Percentiles rank a stretch among this genome's conserved stretches.
These are phyloP conservation scores for Lycaon pictus DNA, from an alignment of 2,113 vertebrate species.

Conservation along the genomic window DNA sequence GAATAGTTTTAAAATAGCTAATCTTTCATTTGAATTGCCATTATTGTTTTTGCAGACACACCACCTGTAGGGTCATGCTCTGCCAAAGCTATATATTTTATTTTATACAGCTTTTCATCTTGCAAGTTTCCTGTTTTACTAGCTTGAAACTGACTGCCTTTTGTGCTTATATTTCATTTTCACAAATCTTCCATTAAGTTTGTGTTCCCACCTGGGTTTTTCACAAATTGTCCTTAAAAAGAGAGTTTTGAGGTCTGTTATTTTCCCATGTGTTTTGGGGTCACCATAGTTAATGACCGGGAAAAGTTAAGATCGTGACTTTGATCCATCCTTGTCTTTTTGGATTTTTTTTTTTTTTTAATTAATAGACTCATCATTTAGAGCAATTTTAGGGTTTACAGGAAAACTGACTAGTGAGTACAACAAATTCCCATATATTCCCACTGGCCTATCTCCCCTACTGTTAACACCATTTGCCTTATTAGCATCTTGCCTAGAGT, in stretches of 20 bases:
- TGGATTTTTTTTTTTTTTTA: neutral
- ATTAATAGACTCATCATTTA: neutral
- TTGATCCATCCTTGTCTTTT: neutral
- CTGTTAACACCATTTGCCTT: neutral
- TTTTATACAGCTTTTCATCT: neutral
- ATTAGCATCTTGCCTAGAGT: neutral
- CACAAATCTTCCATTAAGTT: neutral
- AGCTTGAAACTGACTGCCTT: neutral
- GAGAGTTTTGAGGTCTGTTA: neutral
- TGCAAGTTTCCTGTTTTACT: neutral
- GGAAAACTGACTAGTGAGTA: neutral
- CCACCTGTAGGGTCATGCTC: neutral
- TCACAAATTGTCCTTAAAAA: neutral
- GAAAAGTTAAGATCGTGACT: neutral
- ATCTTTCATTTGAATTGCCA: neutral
- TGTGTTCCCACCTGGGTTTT: neutral
- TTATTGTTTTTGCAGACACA: neutral
- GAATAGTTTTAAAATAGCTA: neutral
- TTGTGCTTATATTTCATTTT: conserved; percentile 17
- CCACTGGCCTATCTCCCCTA: neutral
- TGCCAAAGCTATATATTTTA: neutral
- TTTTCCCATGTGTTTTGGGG: neutral
- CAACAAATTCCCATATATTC: neutral
- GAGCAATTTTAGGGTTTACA: neutral
- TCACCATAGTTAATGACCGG: neutral